Conservation (phyloP, 2,113 vertebrate genomes). For the Pimephales promelas region DNA sequence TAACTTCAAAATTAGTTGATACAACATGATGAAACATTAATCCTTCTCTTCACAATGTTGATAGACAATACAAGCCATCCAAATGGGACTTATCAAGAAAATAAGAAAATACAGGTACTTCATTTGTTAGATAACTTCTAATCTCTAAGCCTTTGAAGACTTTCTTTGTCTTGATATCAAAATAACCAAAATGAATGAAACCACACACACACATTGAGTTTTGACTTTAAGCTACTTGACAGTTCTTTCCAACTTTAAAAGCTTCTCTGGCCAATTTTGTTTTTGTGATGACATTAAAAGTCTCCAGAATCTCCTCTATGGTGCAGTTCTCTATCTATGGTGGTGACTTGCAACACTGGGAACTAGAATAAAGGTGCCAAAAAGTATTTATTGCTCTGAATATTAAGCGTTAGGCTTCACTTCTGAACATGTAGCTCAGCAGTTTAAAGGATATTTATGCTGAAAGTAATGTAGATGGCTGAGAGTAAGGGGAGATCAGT, state of each 20-base stretch:
- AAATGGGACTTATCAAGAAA: neutral
- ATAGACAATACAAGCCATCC: neutral
- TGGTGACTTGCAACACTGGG: neutral
- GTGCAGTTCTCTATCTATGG: neutral
- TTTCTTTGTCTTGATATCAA: neutral
- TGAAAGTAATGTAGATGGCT: constrained; percentile 39
- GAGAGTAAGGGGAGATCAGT: constrained; percentile 39
- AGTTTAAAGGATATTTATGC: constrained; percentile 66
- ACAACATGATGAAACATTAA: neutral
- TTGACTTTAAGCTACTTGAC: neutral
- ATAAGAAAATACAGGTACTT: neutral
- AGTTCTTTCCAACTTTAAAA: neutral
- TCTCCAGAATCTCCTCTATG: constrained; percentile 5
- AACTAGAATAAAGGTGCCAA: constrained; percentile 41
- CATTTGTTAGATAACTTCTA: neutral
- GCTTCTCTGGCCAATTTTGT: neutral
- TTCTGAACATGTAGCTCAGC: constrained; percentile 57
- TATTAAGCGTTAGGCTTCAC: constrained; percentile 59
- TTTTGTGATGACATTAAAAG: neutral
- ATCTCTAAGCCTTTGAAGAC: neutral
- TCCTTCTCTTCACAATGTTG: neutral
- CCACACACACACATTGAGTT: neutral
- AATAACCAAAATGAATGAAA: constrained; percentile 23
- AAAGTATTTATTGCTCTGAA: constrained; percentile 56
- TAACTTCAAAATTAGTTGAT: neutral